Evolutionary conservation across 2,113 vertebrate genomes (phyloP).

Genomic region (Pleuronectes platessa): DNA sequence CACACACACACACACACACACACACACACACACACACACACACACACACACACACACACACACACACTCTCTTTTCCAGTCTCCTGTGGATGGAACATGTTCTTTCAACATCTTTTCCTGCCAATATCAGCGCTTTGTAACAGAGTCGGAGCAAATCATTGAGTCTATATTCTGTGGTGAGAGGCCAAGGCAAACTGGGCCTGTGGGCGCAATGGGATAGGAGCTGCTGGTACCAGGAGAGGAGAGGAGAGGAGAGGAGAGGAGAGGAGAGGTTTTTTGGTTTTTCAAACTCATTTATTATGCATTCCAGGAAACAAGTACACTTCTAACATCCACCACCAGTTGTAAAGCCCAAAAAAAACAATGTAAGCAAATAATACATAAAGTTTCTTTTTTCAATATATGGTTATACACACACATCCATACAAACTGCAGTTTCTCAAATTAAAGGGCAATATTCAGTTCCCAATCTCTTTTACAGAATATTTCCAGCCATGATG

Average conservation of each 20-base stretch:
- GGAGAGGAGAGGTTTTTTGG: neutral
- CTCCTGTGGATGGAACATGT: constrained; percentile 51
- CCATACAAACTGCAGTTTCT: too few relatives aligned
- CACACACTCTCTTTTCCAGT: constrained; percentile 41
- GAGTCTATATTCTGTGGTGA: constrained; percentile 64
- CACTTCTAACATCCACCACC: too few relatives aligned
- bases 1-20: constrained; percentile 23
- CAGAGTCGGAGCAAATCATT: constrained; percentile 64
- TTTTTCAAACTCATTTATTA: too few relatives aligned
- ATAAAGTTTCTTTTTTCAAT: too few relatives aligned
- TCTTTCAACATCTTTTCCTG: constrained; percentile 63
- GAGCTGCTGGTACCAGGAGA: constrained; percentile 33
- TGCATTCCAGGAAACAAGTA: too few relatives aligned
- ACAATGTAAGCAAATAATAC: too few relatives aligned
- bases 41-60: constrained; percentile 19
- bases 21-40: constrained; percentile 20
- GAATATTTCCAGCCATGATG: too few relatives aligned
- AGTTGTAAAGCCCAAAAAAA: too few relatives aligned
- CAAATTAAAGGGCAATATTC: too few relatives aligned
- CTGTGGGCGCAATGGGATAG: constrained; percentile 37
- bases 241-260: constrained; percentile 17
- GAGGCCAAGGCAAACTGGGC: constrained; percentile 63
- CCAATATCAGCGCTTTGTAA: constrained; percentile 74
- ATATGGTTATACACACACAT: too few relatives aligned
- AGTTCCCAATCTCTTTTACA: too few relatives aligned